These are phyloP conservation scores for Anabas testudineus DNA, from an alignment of 2,797 vertebrate genomes.

Conservation along the genomic window DNA sequence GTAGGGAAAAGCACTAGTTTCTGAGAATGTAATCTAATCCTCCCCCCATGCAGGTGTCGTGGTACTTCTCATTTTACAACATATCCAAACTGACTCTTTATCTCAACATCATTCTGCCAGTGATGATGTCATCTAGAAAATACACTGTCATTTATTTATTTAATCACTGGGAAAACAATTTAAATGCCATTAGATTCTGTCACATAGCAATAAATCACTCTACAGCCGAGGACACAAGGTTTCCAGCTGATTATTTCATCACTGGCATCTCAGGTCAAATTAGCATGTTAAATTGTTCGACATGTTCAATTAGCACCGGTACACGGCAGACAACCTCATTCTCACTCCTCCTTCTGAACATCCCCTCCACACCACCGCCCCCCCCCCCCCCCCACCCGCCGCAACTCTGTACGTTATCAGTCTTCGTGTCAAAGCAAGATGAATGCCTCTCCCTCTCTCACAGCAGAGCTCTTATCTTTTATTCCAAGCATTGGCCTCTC, in stretches of 20 bases:
- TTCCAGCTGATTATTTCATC: background rate
- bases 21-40: slow-evolving; percentile 53
- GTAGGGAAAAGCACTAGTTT: slow-evolving; percentile 43
- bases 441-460: slow-evolving; percentile 63
- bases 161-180: background rate
- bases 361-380: no score
- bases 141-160: background rate
- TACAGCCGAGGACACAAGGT: slow-evolving; percentile 7
- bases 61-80: slow-evolving; percentile 48
- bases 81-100: slow-evolving; percentile 9
- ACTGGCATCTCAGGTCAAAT: slow-evolving; percentile 36
- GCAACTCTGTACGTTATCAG: slow-evolving; percentile 62
- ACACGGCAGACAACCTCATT: slow-evolving; percentile 11
- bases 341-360: background rate
- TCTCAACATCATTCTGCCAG: slow-evolving; percentile 5
- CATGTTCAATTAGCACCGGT: slow-evolving; percentile 55
- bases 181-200: background rate
- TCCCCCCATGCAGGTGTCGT: slow-evolving; percentile 12
- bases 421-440: slow-evolving; percentile 73
- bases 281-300: slow-evolving; percentile 42
- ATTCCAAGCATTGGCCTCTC: slow-evolving; percentile 41
- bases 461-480: slow-evolving; percentile 61
- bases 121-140: slow-evolving; percentile 1
- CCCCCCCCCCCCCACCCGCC: no score
- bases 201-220: background rate